Evolutionary conservation across 1,140 invertebrate species (phyloP).

Genomic region (Prorops nasuta): DNA sequence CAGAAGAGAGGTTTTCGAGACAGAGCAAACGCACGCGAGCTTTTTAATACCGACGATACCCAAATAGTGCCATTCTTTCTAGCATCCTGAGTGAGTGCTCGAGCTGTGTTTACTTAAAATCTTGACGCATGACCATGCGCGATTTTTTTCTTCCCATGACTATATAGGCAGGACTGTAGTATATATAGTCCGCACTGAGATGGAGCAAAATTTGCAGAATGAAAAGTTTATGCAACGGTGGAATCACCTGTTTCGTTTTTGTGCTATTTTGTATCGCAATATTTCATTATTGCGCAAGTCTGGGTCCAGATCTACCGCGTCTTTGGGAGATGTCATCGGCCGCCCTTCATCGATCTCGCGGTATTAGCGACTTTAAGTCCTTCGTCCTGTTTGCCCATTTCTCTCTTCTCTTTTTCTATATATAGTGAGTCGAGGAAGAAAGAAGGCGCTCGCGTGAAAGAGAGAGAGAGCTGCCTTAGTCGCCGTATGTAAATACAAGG

Average conservation of each 20-base stretch:
- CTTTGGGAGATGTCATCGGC: constrained; percentile 26
- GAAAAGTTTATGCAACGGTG: no score
- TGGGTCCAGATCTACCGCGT: no score
- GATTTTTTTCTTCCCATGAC: constrained; percentile 28
- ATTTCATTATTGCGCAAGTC: no score
- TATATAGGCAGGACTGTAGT: no score
- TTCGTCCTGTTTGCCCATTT: constrained; percentile 13
- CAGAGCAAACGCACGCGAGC: constrained; percentile 24
- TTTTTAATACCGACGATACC: constrained; percentile 20
- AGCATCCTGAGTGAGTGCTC: constrained; percentile 13
- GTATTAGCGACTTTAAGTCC: constrained; percentile 22
- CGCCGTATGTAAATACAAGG: constrained; percentile 33
- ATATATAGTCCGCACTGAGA: no score
- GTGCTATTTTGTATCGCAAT: no score
- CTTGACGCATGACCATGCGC: constrained; percentile 27
- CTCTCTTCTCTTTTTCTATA: constrained; percentile 8
- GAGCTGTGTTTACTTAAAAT: constrained; percentile 40
- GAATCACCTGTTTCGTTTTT: no score
- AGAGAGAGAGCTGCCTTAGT: constrained; percentile 10
- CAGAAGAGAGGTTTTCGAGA: constrained; percentile 28
- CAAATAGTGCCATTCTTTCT: constrained; percentile 14
- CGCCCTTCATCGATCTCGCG: constrained; percentile 27
- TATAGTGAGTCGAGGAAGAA: no score
- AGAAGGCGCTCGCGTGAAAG: constrained; percentile 10
- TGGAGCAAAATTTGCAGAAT: no score